These are phyloP conservation scores for Peromyscus eremicus DNA, from an alignment of 2,797 vertebrate genomes.

Conservation along the genomic window DNA sequence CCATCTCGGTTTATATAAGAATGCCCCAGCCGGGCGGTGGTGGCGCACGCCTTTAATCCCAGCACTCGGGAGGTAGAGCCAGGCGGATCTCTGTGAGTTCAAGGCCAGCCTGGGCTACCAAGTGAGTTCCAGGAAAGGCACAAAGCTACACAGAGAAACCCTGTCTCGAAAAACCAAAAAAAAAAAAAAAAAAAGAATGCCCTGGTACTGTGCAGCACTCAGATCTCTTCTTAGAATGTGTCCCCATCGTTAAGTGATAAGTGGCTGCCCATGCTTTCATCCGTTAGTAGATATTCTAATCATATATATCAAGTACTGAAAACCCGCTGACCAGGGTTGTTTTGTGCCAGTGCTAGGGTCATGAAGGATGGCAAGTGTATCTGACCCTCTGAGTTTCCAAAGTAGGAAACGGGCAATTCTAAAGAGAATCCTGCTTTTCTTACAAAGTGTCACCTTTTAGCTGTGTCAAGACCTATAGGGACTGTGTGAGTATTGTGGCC, in stretches of 20 bases:
- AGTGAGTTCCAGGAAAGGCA: too few species aligned
- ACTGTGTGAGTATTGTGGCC: neutral
- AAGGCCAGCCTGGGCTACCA: too few species aligned
- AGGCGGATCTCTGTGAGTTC: too few species aligned
- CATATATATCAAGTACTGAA: constrained; percentile 37
- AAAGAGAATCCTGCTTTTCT: neutral
- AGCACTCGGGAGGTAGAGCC: too few species aligned
- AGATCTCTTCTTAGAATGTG: neutral
- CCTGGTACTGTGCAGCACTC: neutral
- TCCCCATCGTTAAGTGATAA: neutral
- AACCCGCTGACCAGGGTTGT: neutral
- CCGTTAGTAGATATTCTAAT: constrained; percentile 39
- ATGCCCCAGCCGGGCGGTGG: too few species aligned
- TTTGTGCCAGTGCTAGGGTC: neutral
- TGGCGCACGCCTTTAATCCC: too few species aligned
- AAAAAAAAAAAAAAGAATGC: too few species aligned
- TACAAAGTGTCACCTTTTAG: neutral
- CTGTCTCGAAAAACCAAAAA: too few species aligned
- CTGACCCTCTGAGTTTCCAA: neutral
- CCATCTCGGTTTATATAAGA: neutral
- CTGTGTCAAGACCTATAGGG: neutral
- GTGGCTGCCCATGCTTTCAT: constrained; percentile 18
- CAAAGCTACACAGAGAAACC: too few species aligned
- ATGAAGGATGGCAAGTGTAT: neutral
- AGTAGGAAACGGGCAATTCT: neutral